phyloP scores from a whole-genome alignment of 2,888 invertebrate genomes.

The Agonopterix subpropinquella region DNA sequence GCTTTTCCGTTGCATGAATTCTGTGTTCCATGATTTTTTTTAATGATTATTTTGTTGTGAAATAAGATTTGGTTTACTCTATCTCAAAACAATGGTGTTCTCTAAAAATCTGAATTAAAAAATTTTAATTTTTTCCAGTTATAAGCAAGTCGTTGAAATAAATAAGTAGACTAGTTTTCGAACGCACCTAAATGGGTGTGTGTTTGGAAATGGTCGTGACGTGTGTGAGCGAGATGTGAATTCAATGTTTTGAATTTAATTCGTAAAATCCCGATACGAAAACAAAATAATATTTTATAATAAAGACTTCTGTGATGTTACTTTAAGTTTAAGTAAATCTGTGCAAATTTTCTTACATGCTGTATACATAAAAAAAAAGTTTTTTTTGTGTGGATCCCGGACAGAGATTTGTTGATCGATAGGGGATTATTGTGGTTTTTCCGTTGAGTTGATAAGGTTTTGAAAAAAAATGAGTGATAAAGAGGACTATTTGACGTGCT shows the following conservation, averaged over 20 bases:
- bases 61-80: too few relatives aligned
- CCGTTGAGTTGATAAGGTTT: constrained; percentile 16
- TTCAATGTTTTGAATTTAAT: constrained; percentile 50
- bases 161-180: background rate
- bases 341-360: constrained; percentile 10
- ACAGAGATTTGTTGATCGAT: constrained; percentile 37
- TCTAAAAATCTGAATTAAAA: too few relatives aligned
- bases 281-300: constrained; percentile 12
- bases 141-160: too few relatives aligned
- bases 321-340: constrained; percentile 20
- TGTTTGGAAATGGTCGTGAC: constrained; percentile 21
- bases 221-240: constrained; percentile 43
- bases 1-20: too few relatives aligned
- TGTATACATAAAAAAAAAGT: background rate
- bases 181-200: constrained; percentile 4
- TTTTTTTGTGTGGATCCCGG: constrained; percentile 8
- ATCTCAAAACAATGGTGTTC: too few relatives aligned
- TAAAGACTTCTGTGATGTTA: constrained; percentile 13
- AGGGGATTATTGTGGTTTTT: constrained; percentile 21
- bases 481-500: constrained; percentile 81
- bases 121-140: too few relatives aligned
- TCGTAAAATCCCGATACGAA: constrained; percentile 22
- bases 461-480: constrained; percentile 67
- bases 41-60: too few relatives aligned
- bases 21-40: too few relatives aligned